Percentiles rank a stretch among this genome's conserved stretches.
These are phyloP conservation scores for Sylvilagus bachmani DNA, from an alignment of 2,113 vertebrate species.

Conservation along the genomic window DNA sequence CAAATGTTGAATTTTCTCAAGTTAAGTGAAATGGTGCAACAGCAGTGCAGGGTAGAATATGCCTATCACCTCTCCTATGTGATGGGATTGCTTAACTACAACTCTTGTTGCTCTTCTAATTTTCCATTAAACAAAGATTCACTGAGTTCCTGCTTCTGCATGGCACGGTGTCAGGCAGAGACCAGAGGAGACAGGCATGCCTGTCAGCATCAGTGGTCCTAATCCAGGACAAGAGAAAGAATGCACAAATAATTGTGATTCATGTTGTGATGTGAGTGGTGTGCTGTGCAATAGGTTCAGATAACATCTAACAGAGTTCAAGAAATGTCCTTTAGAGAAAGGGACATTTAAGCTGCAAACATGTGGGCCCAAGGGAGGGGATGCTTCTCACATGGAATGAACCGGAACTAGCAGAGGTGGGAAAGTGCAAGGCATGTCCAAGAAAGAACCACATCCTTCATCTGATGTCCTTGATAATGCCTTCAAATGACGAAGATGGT, in stretches of 20 bases:
- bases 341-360: background rate
- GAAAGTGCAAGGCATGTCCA: background rate
- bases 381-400: background rate
- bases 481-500: background rate
- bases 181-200: conserved; percentile 33
- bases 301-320: background rate
- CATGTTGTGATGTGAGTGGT: background rate
- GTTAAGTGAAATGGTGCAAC: background rate
- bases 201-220: background rate
- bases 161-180: conserved; percentile 37
- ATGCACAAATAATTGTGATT: conserved; percentile 42
- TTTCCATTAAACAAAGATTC: conserved; percentile 18
- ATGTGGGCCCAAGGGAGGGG: background rate
- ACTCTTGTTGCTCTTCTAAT: background rate
- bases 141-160: background rate
- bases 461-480: background rate
- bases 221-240: conserved; percentile 30
- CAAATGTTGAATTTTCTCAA: background rate
- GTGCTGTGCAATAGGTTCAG: conserved; percentile 14
- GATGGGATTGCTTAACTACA: background rate
- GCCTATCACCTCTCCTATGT: background rate
- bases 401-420: background rate
- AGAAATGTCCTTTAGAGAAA: conserved; percentile 1
- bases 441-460: background rate
- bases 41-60: background rate